Base-by-base conservation (phyloP, 1,140 invertebrate species). In the Ladona fulva region DNA sequence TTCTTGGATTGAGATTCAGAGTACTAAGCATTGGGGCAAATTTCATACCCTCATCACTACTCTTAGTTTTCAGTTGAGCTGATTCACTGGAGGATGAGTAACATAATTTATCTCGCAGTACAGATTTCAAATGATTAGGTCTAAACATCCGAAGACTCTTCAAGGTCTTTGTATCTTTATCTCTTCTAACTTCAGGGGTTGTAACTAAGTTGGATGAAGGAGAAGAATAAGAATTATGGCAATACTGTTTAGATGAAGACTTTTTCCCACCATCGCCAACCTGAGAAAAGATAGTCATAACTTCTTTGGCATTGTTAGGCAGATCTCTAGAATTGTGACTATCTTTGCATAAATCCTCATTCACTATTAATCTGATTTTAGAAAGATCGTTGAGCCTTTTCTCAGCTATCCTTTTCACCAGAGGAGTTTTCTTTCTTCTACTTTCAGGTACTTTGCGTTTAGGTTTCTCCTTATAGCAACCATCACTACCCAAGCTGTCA, bases 111-210 rank as follows among this genome's bases (percentile, higher is more conserved):
- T 75, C 80, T 25, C 77, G 82, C 80, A 37, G 81, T 81, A 0
- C 80, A 79, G 82, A 82, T 78, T 86, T 87, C 77, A 84, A 85
- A 6, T 82, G 76, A 52, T 83, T 85, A 19, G 85, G 86, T 80
- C 89, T 83, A 78, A 88, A 90, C 85, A 88, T 88, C 74, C 89
- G 83, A 37, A 90, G 80, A 3, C 86, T 85, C 81, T 89, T 89
- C 0, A 90, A 82, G 6, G 89, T 87, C 1, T 86, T 85, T 6
- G 88, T 88, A 81, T 89, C 88, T 77, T 87, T 88, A 19, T 74
- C 76, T 12, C 79, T 77, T 59, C 79, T 80, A 37, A 8, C 8
- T 12, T 80, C 82, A n/a, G 80, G 79, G 24, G 76, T 78, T n/a
- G 78, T 66, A 79, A 80, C 80, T 42, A 42, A 42, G 10, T 42